phyloP scores from a whole-genome alignment of 2,797 vertebrate genomes.

The Halcyon leucocephala region DNA sequence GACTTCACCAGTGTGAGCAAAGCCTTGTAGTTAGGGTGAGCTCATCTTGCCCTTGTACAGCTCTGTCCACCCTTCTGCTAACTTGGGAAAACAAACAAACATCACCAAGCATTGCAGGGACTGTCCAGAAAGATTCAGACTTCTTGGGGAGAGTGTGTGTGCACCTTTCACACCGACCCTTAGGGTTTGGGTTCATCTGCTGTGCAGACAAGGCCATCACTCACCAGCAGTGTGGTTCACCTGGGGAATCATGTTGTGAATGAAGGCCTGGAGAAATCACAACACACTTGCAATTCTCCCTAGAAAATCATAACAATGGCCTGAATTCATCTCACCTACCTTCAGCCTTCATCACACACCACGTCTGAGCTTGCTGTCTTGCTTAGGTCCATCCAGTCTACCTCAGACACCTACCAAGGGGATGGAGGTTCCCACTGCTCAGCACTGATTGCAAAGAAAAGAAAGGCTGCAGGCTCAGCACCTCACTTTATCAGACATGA shows the following conservation, averaged over 20 bases:
- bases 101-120: background rate
- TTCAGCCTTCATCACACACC: background rate
- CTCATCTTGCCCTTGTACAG: background rate
- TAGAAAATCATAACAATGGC: background rate
- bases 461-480: fast-evolving
- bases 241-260: background rate
- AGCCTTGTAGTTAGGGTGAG: background rate
- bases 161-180: background rate
- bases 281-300: background rate
- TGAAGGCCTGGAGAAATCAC: background rate
- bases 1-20: background rate
- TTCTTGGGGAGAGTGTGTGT: background rate
- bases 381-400: background rate
- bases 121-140: background rate
- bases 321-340: background rate
- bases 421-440: background rate
- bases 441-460: background rate
- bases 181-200: background rate
- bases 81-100: background rate
- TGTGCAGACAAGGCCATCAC: background rate
- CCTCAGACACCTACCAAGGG: background rate
- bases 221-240: background rate
- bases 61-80: background rate
- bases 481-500: fast-evolving
- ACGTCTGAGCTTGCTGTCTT: background rate